Base-by-base conservation (phyloP, 2,888 invertebrate genomes). In the Trypoxylon attenuatum region DNA sequence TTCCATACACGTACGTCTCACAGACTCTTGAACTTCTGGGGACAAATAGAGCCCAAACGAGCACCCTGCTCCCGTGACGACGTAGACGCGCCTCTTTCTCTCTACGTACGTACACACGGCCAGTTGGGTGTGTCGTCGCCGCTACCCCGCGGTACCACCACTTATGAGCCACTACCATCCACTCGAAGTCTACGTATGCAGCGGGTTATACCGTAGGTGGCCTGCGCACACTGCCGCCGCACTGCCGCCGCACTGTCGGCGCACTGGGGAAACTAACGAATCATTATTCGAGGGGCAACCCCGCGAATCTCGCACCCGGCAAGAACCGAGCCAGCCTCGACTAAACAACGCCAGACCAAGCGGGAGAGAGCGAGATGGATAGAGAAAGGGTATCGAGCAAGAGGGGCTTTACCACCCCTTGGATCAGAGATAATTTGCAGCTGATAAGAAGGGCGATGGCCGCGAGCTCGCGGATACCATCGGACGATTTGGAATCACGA, bases 11-110 rank as follows among this genome's bases (percentile, higher is more conserved):
- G 4, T 23, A 57, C 29, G 52, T 63, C 66, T 59, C 47, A 59
- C 63, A 57, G 64, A 58, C 76, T 73, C 78, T 79, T 76, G 70
- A 79, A 78, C 71, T 78, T 78, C 68, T 69, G 69, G 69, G 74
- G 71, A 80, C 79, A 78, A 80, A 79, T 79, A 72, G 80, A 76
- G 69, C 67, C 78, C 76, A 80, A 80, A 80, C 79, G 80, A 80
- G 80, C 65, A 53, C 63, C 71, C 61, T 60, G 55, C 59, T 51
- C 52, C 41, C 38, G 43, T 46, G 64, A 54, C 42, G 52, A 56
- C 23, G 27, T 42, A 25, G n/a, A 15, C 13, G n/a, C 16, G 13
- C 2, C 18, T 10, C n/a, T n/a, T 18, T 6, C 46, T 19, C n/a
- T 10, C 5, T 39, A 22, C 39, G 5, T 38, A 51, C 55, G 56